These are phyloP conservation scores for Drosophila albomicans DNA, from an alignment of 1,140 invertebrate species.

Conservation along the genomic window DNA sequence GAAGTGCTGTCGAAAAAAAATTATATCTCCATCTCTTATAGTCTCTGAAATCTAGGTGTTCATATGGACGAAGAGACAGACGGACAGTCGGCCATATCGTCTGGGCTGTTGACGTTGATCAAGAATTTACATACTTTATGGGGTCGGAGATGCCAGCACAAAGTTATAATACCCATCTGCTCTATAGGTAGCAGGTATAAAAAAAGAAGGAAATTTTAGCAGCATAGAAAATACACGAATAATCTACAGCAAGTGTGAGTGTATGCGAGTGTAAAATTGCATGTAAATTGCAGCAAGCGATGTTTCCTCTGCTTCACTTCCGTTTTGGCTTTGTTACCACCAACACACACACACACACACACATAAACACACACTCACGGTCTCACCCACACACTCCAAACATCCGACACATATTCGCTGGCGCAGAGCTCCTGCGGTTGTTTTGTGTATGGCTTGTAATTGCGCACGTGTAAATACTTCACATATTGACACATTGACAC, in stretches of 20 bases:
- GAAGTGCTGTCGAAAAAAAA: too few relatives aligned
- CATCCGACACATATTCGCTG: not conserved
- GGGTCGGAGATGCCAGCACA: too few relatives aligned
- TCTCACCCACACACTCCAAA: not conserved
- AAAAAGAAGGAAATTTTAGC: not conserved
- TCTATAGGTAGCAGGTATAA: too few relatives aligned
- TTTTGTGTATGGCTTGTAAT: conserved; percentile 74
- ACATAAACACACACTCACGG: not conserved
- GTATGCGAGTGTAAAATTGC: conserved; percentile 55
- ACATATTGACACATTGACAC: conserved; percentile 79
- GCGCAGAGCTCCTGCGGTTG: conserved; percentile 22
- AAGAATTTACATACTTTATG: too few relatives aligned
- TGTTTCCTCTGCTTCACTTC: conserved; percentile 43
- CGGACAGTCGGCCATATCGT: too few relatives aligned
- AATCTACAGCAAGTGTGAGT: conserved; percentile 3
- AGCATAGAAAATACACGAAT: not conserved
- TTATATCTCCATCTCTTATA: too few relatives aligned
- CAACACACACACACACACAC: conserved; percentile 17
- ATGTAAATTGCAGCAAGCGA: conserved; percentile 54
- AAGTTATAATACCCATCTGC: too few relatives aligned
- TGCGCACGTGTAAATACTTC: conserved; percentile 78
- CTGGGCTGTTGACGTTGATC: too few relatives aligned
- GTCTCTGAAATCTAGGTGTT: too few relatives aligned
- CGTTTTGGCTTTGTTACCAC: conserved; percentile 58
- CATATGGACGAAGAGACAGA: too few relatives aligned